Base-by-base conservation (phyloP, 2,113 vertebrate species). In the Morone chrysops region DNA sequence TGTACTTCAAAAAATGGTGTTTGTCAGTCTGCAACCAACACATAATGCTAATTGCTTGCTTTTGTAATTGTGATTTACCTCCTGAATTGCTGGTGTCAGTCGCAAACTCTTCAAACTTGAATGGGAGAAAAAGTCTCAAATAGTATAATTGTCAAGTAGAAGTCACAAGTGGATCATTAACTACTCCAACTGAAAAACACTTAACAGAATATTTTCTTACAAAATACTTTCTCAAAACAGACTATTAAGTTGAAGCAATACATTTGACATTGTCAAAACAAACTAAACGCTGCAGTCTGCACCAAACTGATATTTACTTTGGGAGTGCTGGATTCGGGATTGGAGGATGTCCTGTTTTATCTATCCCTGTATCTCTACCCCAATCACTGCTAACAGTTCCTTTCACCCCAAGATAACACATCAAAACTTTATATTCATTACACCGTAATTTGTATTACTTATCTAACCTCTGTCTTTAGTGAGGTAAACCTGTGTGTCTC, bases 131-230 rank as follows among this genome's bases (percentile, higher is more conserved):
- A 45, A 82, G 36, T 43, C 5, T 56, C 31, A 50, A 75, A 31
- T 31, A 7, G 18, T n/a, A 6, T 59, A 43, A 40, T 60, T 59
- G 65, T 61, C 17, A 56, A 70, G 22, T 62, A 65, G 18, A 75
- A 67, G 40, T 71, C 53, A 78, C 41, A 62, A 54, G 47, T 31
- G 40, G 31, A 45, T 36, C 41, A 25, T 66, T 22, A 75, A 70
- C 36, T 66, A n/a, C 31, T 1, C 5, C 22, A 66, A n/a, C 25
- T 57, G 16, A 76, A 66, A 54, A 57, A 51, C 41, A 73, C 13
- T 67, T 38, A 69, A 9, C 38, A 38, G 50, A 61, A 76, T 66
- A 77, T 82, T 72, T 82, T 20, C 41, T 63, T 18, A 18, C 41
- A 36, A 20, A 73, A 25, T 62, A 11, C 8, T 43, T 77, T 9